Percentiles rank a stretch among this genome's conserved stretches.
Conservation (phyloP, 2,113 vertebrate species). For the Cyprinodon variegatus region DNA sequence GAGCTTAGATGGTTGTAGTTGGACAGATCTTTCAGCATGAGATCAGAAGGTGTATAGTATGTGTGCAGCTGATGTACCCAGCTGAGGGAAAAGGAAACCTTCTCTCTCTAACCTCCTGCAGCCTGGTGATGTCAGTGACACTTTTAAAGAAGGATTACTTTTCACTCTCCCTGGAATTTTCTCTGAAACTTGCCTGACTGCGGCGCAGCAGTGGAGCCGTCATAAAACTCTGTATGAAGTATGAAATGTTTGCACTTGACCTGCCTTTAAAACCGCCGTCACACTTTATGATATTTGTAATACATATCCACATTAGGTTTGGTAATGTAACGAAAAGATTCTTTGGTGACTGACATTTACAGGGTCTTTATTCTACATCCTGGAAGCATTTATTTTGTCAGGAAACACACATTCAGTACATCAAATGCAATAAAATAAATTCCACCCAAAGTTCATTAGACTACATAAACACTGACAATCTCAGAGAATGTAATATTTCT, state of each 20-base stretch:
- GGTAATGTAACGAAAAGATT: neutral
- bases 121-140: conserved; percentile 37
- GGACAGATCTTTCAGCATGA: neutral
- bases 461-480: neutral
- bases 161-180: conserved; percentile 36
- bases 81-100: conserved; percentile 20
- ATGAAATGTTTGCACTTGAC: conserved; percentile 67
- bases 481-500: neutral
- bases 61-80: conserved; percentile 31
- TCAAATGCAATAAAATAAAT: neutral
- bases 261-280: conserved; percentile 55
- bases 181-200: conserved; percentile 34
- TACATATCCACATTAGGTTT: conserved; percentile 23
- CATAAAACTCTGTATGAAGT: conserved; percentile 60
- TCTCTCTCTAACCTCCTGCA: neutral
- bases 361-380: neutral
- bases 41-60: conserved; percentile 27
- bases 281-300: conserved; percentile 49
- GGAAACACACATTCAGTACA: neutral
- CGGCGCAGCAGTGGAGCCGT: conserved; percentile 44
- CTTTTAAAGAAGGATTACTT: conserved; percentile 46
- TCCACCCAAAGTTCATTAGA: neutral
- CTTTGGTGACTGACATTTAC: neutral
- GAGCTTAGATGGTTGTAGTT: neutral
- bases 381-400: neutral